Evolutionary conservation across 2,888 invertebrate genomes (phyloP).

Genomic region (Ametastegia equiseti): DNA sequence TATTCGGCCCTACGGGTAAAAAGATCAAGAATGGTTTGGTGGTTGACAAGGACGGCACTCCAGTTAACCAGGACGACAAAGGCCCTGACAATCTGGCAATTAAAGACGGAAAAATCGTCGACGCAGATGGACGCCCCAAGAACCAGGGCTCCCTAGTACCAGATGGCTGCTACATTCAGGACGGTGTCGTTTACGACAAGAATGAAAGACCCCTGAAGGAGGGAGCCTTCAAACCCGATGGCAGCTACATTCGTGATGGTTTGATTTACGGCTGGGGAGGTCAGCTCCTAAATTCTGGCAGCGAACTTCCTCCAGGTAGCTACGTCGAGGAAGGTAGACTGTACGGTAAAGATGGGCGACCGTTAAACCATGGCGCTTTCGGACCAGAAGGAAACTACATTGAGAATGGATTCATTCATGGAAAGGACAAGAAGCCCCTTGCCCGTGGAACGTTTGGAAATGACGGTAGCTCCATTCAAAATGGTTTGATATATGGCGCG

Average conservation of each 20-base stretch:
- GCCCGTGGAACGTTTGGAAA: constrained; percentile 67
- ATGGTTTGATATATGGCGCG: constrained; percentile 66
- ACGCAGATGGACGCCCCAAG: constrained; percentile 64
- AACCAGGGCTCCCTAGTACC: constrained; percentile 69
- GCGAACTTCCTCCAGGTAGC: constrained; percentile 65
- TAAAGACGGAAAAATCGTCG: constrained; percentile 70
- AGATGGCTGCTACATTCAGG: constrained; percentile 70
- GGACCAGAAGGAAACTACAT: constrained; percentile 68
- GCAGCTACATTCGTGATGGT: constrained; percentile 70
- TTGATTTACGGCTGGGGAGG: constrained; percentile 71
- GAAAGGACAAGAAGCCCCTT: constrained; percentile 66
- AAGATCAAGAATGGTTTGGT: constrained; percentile 70
- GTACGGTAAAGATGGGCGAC: constrained; percentile 69
- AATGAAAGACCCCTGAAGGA: constrained; percentile 67
- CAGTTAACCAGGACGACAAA: constrained; percentile 69
- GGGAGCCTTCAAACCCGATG: constrained; percentile 70
- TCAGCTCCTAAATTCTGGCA: constrained; percentile 67
- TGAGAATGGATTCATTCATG: constrained; percentile 69
- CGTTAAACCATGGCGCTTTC: constrained; percentile 69
- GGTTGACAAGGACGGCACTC: constrained; percentile 68
- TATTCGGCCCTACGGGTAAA: constrained; percentile 70
- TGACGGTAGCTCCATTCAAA: constrained; percentile 68
- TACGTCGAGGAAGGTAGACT: constrained; percentile 69
- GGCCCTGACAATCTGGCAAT: constrained; percentile 69
- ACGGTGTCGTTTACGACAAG: constrained; percentile 67